Conservation (phyloP, 2,113 vertebrate species). For the Cranoglanis bouderius region DNA sequence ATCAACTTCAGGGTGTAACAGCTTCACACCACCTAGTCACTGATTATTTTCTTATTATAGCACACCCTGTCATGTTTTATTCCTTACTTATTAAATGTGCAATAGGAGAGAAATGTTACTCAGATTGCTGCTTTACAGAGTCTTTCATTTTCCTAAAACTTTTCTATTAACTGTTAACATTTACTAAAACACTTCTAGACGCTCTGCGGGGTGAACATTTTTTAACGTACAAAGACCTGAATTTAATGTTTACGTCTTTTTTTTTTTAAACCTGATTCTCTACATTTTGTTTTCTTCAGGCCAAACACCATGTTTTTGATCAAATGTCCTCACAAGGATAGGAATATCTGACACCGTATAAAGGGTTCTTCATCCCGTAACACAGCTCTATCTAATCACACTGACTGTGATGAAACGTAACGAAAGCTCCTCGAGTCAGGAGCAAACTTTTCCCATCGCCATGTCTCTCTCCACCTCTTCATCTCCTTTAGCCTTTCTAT, state of each 20-base stretch:
- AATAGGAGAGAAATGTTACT: background rate
- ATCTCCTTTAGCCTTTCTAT: slow-evolving; percentile 51
- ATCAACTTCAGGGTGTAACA: background rate
- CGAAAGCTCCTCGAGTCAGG: slow-evolving; percentile 15
- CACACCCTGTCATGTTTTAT: background rate
- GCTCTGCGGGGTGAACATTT: background rate
- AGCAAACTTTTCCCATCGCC: slow-evolving; percentile 14
- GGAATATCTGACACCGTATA: background rate
- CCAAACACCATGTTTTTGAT: background rate
- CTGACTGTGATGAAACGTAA: slow-evolving; percentile 1
- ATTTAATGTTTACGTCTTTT: background rate
- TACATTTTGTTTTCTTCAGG: background rate
- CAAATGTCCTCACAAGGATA: background rate
- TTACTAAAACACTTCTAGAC: no score
- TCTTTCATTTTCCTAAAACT: background rate
- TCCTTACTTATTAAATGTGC: background rate
- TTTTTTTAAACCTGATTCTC: background rate
- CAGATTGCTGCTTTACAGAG: background rate
- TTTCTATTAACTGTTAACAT: background rate
- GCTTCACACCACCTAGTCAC: background rate
- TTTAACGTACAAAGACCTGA: background rate
- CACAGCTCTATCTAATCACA: slow-evolving; percentile 17
- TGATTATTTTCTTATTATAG: background rate
- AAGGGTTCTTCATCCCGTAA: slow-evolving; percentile 13
- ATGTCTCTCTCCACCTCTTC: slow-evolving; percentile 54